Evolutionary conservation across 1,140 invertebrate species (phyloP), one percentile per base, ranked within the genome.

Genomic region (Drosophila ercepeae): DNA sequence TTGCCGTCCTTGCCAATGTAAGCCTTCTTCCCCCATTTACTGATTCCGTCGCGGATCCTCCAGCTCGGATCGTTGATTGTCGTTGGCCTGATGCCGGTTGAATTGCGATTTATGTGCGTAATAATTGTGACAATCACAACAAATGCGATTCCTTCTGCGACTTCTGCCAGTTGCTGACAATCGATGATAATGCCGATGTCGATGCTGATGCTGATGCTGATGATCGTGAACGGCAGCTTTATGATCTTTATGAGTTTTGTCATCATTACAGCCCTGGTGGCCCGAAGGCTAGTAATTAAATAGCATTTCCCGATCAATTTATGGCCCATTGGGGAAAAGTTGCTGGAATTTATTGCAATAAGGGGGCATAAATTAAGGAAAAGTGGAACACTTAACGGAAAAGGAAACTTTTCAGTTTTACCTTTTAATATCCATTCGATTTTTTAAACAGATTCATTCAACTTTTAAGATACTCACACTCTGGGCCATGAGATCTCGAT

Each of bases 71-170:
- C 27, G 34, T 5, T 25, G 46, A 27, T 18, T 4, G 63, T 39
- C 63, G 54, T 67, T 45, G 39, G 65, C 42, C 60, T 18, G 71
- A 42, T 75, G 71, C 52, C 67, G 59, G 59, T 71, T 86, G 75
- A 63, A 86, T 81, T 75, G 76, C 86, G 75, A 89, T 89, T 89
- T 89, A 89, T 89, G 81, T 89, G 86, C 86, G 86, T 89, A 89
- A 89, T 89, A 89, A 89, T 82, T 89, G 86, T 86, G 86, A 89
- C 86, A 89, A 89, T 86, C 76, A 78, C 68, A 68, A 64, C 72
- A 75, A 84, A 49, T 72, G 50, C 48, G 52, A 61, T 36, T 57
- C 65, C 50, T 21, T 51, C 25, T 55, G 57, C 51, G 19, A 57
- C 34, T 55, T n/a, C 51, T 45, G 55, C 13, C 14, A 36, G 34